These are phyloP conservation scores for Alviniconcha marisindica DNA, from an alignment of 1,140 invertebrate genomes.

Conservation along the genomic window DNA sequence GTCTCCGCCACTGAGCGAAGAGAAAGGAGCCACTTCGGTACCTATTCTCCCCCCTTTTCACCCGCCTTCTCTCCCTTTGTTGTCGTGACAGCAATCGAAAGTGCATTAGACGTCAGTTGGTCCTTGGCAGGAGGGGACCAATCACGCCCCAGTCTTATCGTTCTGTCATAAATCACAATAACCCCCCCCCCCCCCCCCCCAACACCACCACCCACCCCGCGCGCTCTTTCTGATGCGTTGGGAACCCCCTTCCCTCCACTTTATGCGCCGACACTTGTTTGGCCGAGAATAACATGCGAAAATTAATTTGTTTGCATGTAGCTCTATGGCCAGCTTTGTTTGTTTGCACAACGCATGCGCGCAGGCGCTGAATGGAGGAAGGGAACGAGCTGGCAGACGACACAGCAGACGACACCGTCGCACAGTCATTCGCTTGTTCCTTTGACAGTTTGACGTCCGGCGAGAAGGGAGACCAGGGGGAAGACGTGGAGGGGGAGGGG, in stretches of 20 bases:
- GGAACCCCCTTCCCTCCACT: background rate
- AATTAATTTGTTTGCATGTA: constrained; percentile 37
- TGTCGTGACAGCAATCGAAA: constrained; percentile 29
- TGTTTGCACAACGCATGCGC: constrained; percentile 25
- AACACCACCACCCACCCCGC: background rate
- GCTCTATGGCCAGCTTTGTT: constrained; percentile 22
- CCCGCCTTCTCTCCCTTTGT: constrained; percentile 16
- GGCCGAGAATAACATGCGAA: constrained; percentile 31
- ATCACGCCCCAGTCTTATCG: constrained; percentile 15
- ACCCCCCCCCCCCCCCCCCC: background rate
- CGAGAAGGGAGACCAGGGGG: too few species aligned
- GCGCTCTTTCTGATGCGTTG: too few species aligned
- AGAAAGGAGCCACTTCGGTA: constrained; percentile 7
- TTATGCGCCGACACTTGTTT: background rate
- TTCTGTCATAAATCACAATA: constrained; percentile 26
- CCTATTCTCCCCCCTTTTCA: constrained; percentile 16
- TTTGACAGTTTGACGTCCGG: background rate
- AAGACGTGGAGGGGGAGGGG: too few species aligned
- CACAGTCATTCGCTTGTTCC: background rate
- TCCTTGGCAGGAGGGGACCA: background rate
- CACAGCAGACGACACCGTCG: background rate
- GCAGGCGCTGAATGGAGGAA: background rate
- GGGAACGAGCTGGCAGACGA: background rate
- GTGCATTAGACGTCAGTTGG: constrained; percentile 4
- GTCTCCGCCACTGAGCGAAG: background rate